Base-by-base conservation (phyloP, 2,797 vertebrate genomes). In the Phrynocephalus vlangalii region DNA sequence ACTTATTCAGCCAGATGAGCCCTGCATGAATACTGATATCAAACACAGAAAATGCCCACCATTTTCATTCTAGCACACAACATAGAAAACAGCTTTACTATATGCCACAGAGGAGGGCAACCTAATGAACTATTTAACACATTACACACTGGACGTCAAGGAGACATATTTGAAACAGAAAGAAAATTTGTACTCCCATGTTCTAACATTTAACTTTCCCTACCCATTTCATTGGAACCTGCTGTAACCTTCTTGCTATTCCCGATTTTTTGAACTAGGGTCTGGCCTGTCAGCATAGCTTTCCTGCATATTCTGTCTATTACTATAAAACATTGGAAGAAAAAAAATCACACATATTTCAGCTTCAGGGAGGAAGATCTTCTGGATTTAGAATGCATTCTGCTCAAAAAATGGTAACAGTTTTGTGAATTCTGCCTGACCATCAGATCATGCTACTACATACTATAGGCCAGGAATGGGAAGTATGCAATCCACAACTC, bases 21-120 rank as follows among this genome's bases (percentile, higher is more conserved):
- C 70, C 85, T 77, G 80, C 67, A 82, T 92, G 87, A 28, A 85
- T 10, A 83, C 75, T 66, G 90, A 95, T 93, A 96, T 15, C 93
- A 92, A 93, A 92, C 87, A 82, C 68, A 80, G 0, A 91, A 83
- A 93, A 85, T 10, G 77, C 63, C 90, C 68, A 70, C 56, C 81
- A 83, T 5, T 52, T 67, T 80, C 30, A 77, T 52, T 82, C 60
- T 66, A 73, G n/a, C 18, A 72, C 72, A 87, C 84, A 85, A 30
- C 1, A 79, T 9, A 6, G 44, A 28, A 83, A 13, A 82, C 86
- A 83, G 77, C 0, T 87, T 90, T 87, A 88, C 52, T 63, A 30
- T 16, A 9, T 67, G 9, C 28, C n/a, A 66, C n/a, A 48, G 28
- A 79, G 5, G 1, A 72, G 28, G 22, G 10, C 30, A 79, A 44